Base-by-base conservation (phyloP, 2,797 vertebrate species). In the Lagodon rhomboides region DNA sequence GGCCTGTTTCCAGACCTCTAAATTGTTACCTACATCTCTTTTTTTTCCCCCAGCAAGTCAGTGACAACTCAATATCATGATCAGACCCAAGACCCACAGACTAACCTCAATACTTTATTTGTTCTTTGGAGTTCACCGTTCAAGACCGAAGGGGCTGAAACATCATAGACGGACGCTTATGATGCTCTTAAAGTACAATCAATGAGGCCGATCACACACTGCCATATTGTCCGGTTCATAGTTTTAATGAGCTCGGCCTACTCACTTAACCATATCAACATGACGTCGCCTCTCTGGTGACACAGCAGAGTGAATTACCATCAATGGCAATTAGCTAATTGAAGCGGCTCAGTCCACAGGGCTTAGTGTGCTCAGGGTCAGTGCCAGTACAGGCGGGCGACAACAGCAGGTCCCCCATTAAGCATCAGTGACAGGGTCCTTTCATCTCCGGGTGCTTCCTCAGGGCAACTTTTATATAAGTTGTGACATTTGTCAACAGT, bases 321-420 rank as follows among this genome's bases (percentile, higher is more conserved):
- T 77, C 79, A 73, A 62, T 13, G 44, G 75, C 67, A 83, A 84
- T 90, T 88, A 83, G 71, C 66, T 85, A 86, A 73, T 65, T 85
- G 75, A 78, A 72, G 68, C 67, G 70, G 84, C 83, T 84, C 77
- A 50, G 77, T 85, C 81, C 43, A 58, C 41, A 22, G 82, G 65
- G 82, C 61, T 76, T 62, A 15, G 25, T 46, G 63, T 77, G 77
- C 55, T 75, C 59, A 51, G 76, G 83, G 77, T 88, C 84, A 83
- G 51, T 58, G 66, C 25, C 72, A 65, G 63, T 54, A 61, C 80
- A 81, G 50, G 11, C 43, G 20, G 50, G 69, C 60, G 74, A 78
- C 59, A 82, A 67, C 56, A 77, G 58, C 43, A 69, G 49, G 46
- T 65, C 73, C 60, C 16, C 12, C 65, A 75, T 89, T 89, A 80